Base-by-base conservation (phyloP, 2,113 vertebrate species). In the Rhabdomys dilectus region DNA sequence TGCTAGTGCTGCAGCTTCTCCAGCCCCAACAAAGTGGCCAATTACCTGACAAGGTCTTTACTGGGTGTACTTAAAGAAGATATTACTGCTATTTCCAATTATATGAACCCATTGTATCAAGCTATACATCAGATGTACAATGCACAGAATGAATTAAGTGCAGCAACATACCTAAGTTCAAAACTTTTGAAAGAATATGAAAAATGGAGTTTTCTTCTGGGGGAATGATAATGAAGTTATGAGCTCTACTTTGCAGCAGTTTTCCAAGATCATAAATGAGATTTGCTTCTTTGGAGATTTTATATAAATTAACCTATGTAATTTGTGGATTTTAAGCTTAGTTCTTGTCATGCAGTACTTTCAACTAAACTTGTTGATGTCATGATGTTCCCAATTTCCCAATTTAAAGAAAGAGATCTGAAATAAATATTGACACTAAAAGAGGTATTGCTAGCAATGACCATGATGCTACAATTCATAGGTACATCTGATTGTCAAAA, bases 61-160 rank as follows among this genome's bases (percentile, higher is more conserved):
- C 98, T 99, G 97, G 99, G 99, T 93, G 99, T 99, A 51, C 99
- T 99, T 99, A 99, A 99, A 98, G 99, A 99, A 98, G 99, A 99
- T 99, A 99, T 99, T 17, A 99, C 98, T 72, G 99, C 99, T 75
- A 99, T 99, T 97, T 99, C 99, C 98, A 99, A 98, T 98, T 99
- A 99, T 94, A 99, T 99, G 96, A 98, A 99, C 92, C 99, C 99
- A 89, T 98, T 99, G 60, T 99, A 99, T 97, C 99, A 99, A 98
- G 99, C 99, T 96, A 99, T 99, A 99, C 99, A 99, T 77, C 99
- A 99, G 98, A 99, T 99, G 97, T 99, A 99, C 88, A 99, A 99
- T 97, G 99, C 99, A 87, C 99, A 98, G 99, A 99, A 99, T 98
- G 99, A 99, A 97, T 99, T 99, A 97, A 99, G 99, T 95, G 99